These are phyloP conservation scores for Macrotus californicus DNA, from an alignment of 2,113 vertebrate species.

Conservation along the genomic window DNA sequence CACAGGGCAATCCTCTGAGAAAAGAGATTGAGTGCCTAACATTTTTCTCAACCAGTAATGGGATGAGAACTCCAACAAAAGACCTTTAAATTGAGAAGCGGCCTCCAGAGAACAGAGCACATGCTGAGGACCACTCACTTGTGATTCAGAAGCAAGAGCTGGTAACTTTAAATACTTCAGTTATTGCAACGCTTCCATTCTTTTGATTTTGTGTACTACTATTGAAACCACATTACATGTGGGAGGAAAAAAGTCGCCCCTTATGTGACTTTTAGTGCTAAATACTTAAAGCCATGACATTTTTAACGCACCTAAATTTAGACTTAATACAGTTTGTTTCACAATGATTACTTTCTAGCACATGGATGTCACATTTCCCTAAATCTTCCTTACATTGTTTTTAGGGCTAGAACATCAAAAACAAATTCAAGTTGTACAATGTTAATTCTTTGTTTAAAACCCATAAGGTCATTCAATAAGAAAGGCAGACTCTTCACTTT, in stretches of 20 bases:
- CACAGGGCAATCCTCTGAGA: background rate
- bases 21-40: background rate
- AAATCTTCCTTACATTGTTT: constrained; percentile 26
- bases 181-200: constrained; percentile 59
- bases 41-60: background rate
- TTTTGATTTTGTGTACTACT: constrained; percentile 43
- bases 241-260: constrained; percentile 33
- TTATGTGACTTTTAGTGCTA: constrained; percentile 67
- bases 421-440: constrained; percentile 16
- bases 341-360: constrained; percentile 47
- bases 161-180: constrained; percentile 39
- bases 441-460: background rate
- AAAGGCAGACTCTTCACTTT: background rate
- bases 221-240: constrained; percentile 63
- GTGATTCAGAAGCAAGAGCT: constrained; percentile 38
- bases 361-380: constrained; percentile 42
- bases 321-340: constrained; percentile 56
- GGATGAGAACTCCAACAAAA: constrained; percentile 12
- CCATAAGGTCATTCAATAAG: background rate
- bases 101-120: background rate
- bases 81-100: background rate
- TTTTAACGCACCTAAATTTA: constrained; percentile 50
- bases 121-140: background rate
- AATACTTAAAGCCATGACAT: constrained; percentile 62
- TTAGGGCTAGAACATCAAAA: constrained; percentile 1